Conservation (phyloP, 2,797 vertebrate species). For the Enteromius fasciolatus region DNA sequence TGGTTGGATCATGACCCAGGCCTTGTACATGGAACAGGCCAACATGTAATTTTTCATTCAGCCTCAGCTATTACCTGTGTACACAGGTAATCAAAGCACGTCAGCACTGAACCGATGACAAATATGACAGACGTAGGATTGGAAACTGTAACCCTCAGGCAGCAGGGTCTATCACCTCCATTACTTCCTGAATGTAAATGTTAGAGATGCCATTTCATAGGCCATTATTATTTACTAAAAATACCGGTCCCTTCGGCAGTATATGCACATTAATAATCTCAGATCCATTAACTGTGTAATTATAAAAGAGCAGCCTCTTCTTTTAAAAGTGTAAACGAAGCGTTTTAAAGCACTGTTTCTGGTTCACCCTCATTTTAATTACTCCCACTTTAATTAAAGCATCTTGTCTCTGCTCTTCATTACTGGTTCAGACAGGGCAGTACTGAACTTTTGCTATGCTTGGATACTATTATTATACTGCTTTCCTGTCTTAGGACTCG, state of each 20-base stretch:
- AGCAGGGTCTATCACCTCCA: not conserved
- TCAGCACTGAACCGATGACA: not conserved
- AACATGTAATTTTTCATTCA: slow-evolving; percentile 27
- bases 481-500: slow-evolving; percentile 7
- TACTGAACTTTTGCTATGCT: slow-evolving; percentile 42
- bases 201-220: slow-evolving; percentile 39
- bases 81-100: not conserved
- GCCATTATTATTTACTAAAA: slow-evolving; percentile 39
- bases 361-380: slow-evolving; percentile 26
- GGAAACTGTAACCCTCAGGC: slow-evolving; percentile 1
- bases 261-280: slow-evolving; percentile 73
- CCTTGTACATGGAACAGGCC: not conserved
- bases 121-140: not conserved
- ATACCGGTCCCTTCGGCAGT: slow-evolving; percentile 62
- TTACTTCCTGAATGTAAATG: slow-evolving; percentile 31
- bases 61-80: not conserved
- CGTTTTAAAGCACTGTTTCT: slow-evolving; percentile 30
- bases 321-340: slow-evolving; percentile 49
- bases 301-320: slow-evolving; percentile 50
- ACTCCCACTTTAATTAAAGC: slow-evolving; percentile 51
- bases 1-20: not conserved
- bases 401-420: slow-evolving; percentile 37
- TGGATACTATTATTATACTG: slow-evolving; percentile 42
- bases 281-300: slow-evolving; percentile 74
- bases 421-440: slow-evolving; percentile 19